Evolutionary conservation across 2,113 vertebrate species (phyloP), one percentile per base, ranked within the genome.

Genomic region (Litocranius walleri): DNA sequence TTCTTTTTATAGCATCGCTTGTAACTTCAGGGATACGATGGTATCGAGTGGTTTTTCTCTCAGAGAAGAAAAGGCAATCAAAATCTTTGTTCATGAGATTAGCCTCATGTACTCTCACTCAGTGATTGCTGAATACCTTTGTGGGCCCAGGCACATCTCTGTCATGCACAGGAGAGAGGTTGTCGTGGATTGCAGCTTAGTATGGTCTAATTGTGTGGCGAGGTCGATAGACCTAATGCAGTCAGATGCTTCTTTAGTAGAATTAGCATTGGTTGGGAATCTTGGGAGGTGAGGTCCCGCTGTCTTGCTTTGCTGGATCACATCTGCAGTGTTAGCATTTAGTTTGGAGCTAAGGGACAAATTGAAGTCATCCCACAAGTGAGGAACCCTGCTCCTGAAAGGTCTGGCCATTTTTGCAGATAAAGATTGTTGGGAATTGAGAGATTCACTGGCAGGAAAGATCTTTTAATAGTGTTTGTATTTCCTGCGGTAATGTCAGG

Each of bases 31-130:
- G 77, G 54, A 80, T 97, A 57, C 45, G 61, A 86, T 82, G 45
- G 71, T 93, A n/a, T 82, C 43, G 82, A 87, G 54, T 21, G 62
- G 52, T 95, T 96, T 80, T 93, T 97, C 71, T 95, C 61, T 93
- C 50, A 30, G 54, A 74, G 83, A 92, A 96, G 96, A 96, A 98
- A 93, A 97, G 91, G 91, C 89, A 93, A 77, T 97, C 97, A 97
- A 85, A 97, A 83, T 91, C 96, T 98, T 97, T 96, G 95, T 97
- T 86, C 71, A 27, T 43, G 91, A 95, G 90, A 95, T 97, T 83
- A 93, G 45, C 88, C 91, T 95, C 54, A 87, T 90, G 87, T 23
- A 48, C 62, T 90, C 25, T 94, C 67, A 27, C 94, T 88, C 81
- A 88, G 62, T 83, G 80, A 89, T 83, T 80, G 12, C 88, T 78